Base-by-base conservation (phyloP, 2,113 vertebrate genomes). In the Himantopus leucocephalus region DNA sequence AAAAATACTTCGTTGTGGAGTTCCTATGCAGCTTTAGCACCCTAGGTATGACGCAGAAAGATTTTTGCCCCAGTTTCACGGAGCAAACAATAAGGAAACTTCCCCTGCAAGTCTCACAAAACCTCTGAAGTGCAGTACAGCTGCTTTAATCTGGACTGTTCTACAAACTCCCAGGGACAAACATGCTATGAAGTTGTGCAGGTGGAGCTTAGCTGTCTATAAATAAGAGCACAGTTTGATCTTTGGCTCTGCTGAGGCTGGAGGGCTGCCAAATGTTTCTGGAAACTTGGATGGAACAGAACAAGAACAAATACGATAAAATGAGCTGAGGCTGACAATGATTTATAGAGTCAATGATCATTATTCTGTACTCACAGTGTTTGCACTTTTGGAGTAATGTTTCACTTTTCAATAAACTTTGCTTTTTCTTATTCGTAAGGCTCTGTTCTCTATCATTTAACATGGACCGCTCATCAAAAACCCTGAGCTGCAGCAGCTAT, bases 281-380 rank as follows among this genome's bases (percentile, higher is more conserved):
- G 96, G 93, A 95, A 97, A 96, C 95, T 88, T 73, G 92, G 91
- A 96, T 23, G 78, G 70, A 96, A 82, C 59, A 96, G 92, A 92
- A 86, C 89, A 92, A 96, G 96, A 96, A 95, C 93, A 96, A 97
- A 94, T 90, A 95, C 37, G 90, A 95, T 92, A 74, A 97, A 97
- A 97, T 52, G 89, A 96, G 88, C 89, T 10, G 79, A 85, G 92
- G 60, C 68, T 35, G 94, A 97, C 91, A 93, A 53, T 85, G 79
- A 96, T 93, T 91, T 88, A 88, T 80, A 14, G 77, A 95, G 94
- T 41, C 93, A 94, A 73, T 47, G 76, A 89, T 88, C 75, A 79
- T 93, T 64, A 56, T 78, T 71, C 78, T 15, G 45, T 30, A 50
- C 90, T 89, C 50, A 52, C 50, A 60, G 66, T 37, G 88, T 13